Percentiles rank a stretch among this genome's conserved stretches.
These are phyloP conservation scores for Drosophila borealis DNA, from an alignment of 2,888 invertebrate genomes.

Conservation along the genomic window DNA sequence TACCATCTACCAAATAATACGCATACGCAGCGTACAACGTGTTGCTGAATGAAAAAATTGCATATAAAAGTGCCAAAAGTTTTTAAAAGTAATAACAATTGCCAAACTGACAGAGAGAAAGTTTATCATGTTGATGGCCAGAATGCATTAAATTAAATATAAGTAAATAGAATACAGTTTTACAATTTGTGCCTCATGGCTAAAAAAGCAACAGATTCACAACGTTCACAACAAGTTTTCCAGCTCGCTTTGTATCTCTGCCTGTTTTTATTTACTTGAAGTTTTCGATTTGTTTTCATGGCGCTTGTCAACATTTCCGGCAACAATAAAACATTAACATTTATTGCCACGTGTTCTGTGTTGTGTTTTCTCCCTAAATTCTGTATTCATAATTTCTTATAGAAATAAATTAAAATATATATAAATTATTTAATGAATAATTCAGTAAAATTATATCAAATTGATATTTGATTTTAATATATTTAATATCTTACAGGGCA, in stretches of 20 bases:
- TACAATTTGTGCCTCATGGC: constrained; percentile 26
- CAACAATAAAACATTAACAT: constrained; percentile 42
- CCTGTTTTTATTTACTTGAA: constrained; percentile 63
- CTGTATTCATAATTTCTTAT: too few species aligned
- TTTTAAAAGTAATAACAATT: constrained; percentile 59
- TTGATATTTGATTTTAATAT: too few species aligned
- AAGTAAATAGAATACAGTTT: constrained; percentile 56
- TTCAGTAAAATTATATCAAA: too few species aligned
- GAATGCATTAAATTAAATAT: constrained; percentile 70
- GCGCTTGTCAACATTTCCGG: constrained; percentile 69
- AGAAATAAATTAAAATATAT: background rate
- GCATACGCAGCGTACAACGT: constrained; percentile 19
- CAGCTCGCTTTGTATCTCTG: constrained; percentile 39
- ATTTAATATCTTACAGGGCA: too few species aligned
- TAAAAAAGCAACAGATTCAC: constrained; percentile 45
- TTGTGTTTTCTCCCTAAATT: background rate
- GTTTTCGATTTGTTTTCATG: constrained; percentile 74
- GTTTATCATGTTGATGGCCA: constrained; percentile 52
- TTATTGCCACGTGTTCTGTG: constrained; percentile 23
- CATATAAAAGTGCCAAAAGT: constrained; percentile 26
- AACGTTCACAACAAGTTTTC: constrained; percentile 36
- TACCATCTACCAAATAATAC: constrained; percentile 30
- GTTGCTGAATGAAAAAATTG: background rate
- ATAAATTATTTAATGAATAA: background rate
- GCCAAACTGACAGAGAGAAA: constrained; percentile 51